phyloP scores from a whole-genome alignment of 2,113 vertebrate species.

The Sminthopsis crassicaudata region DNA sequence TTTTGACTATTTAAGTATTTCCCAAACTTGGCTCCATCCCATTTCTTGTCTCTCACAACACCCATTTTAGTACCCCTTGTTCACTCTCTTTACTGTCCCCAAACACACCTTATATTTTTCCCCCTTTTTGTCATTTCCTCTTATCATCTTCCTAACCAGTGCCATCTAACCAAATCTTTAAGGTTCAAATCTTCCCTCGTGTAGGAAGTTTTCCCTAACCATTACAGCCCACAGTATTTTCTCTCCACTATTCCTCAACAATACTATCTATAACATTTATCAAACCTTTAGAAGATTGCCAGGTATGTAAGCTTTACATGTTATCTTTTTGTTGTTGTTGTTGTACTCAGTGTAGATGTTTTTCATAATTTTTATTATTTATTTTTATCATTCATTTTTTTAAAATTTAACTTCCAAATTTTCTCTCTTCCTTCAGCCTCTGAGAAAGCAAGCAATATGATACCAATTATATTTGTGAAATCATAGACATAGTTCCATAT shows the following conservation, averaged over 20 bases:
- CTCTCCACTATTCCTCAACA: neutral
- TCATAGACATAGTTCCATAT: neutral
- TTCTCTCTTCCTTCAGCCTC: neutral
- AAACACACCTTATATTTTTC: neutral
- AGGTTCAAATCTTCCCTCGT: neutral
- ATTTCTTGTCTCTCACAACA: neutral
- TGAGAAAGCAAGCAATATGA: neutral
- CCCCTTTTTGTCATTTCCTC: neutral
- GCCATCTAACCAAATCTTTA: neutral
- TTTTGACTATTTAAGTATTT: neutral
- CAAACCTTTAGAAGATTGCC: neutral
- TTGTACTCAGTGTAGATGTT: neutral
- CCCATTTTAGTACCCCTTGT: neutral
- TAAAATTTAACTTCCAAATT: neutral
- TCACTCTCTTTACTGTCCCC: accelerated
- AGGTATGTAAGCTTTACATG: neutral
- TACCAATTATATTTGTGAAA: no score
- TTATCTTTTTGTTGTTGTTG: neutral
- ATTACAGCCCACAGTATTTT: neutral
- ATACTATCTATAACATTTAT: neutral
- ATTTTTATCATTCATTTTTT: neutral
- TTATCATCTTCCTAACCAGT: neutral
- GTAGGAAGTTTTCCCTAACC: neutral
- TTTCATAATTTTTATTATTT: neutral
- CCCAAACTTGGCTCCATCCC: neutral